phyloP scores from a whole-genome alignment of 92 coral and sea anemone species.

The Bergia puertoricense region DNA sequence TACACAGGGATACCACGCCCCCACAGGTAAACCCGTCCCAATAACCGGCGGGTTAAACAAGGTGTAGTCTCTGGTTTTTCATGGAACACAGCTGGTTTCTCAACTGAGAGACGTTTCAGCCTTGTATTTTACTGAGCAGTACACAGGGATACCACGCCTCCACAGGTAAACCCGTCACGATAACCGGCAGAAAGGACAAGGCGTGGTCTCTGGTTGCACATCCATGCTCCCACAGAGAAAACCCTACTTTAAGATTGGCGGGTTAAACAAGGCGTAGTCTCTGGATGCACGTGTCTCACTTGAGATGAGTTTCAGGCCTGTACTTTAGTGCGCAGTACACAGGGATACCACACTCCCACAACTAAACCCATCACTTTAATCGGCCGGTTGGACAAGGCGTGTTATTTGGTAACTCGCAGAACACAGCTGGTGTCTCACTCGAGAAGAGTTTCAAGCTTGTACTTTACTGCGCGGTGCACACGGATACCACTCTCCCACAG shows the following conservation, averaged over 20 bases:
- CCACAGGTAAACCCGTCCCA: not conserved
- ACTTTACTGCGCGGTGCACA: slow-evolving; percentile 4
- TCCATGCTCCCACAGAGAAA: too few species aligned
- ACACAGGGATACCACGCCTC: not conserved
- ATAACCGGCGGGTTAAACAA: not conserved
- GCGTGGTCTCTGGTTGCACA: slow-evolving; percentile 48
- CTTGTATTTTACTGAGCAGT: too few species aligned
- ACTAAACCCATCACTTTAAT: not conserved
- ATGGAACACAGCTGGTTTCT: not conserved
- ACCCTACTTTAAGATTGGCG: too few species aligned
- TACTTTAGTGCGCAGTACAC: too few species aligned
- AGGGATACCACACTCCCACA: not conserved
- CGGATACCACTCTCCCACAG: too few species aligned
- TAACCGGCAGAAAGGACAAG: slow-evolving; percentile 63
- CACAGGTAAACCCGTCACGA: slow-evolving; percentile 83
- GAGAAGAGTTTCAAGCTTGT: slow-evolving; percentile 47
- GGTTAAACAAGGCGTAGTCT: too few species aligned
- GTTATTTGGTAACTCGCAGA: slow-evolving; percentile 64
- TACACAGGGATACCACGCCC: not conserved
- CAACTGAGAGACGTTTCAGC: not conserved
- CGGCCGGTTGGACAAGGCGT: not conserved
- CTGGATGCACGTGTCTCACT: too few species aligned
- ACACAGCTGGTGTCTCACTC: slow-evolving; percentile 74
- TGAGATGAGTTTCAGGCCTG: too few species aligned
- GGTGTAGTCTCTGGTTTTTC: not conserved